Evolutionary conservation across 2,888 invertebrate species (phyloP).

Genomic region (Cheilosia variabilis): DNA sequence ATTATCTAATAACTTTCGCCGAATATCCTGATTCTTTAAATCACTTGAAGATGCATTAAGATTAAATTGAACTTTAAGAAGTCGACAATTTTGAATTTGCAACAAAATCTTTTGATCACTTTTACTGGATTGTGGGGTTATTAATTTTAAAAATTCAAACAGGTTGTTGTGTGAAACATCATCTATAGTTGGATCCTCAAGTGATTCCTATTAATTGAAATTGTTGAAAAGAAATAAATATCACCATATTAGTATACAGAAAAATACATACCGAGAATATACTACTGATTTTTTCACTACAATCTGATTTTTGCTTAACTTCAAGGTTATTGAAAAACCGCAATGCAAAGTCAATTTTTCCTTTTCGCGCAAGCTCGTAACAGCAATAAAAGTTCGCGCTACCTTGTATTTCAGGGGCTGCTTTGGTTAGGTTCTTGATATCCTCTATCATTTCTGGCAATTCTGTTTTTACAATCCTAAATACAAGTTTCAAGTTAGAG

Average conservation of each 20-base stretch:
- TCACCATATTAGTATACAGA: neutral
- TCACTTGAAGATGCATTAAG: constrained; percentile 77
- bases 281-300: constrained; percentile 78
- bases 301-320: constrained; percentile 77
- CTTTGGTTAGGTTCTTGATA: constrained; percentile 80
- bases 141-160: constrained; percentile 80
- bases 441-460: constrained; percentile 82
- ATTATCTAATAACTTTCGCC: constrained; percentile 77
- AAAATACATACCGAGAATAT: constrained; percentile 77
- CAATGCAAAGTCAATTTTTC: constrained; percentile 80
- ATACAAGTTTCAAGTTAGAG: constrained; percentile 80
- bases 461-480: constrained; percentile 82
- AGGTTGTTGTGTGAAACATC: constrained; percentile 77
- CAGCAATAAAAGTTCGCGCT: constrained; percentile 82
- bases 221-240: neutral
- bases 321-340: constrained; percentile 80
- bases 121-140: constrained; percentile 76
- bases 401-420: constrained; percentile 80
- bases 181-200: constrained; percentile 60
- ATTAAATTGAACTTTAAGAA: constrained; percentile 78
- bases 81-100: constrained; percentile 78
- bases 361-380: constrained; percentile 81
- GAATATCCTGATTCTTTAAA: constrained; percentile 76
- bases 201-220: constrained; percentile 74
- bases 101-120: constrained; percentile 77